A percentile compares a stretch with the other conserved stretches of the same genome.
Evolutionary conservation across 2,888 invertebrate genomes (phyloP).

Genomic region (Hylaea fasciaria): DNA sequence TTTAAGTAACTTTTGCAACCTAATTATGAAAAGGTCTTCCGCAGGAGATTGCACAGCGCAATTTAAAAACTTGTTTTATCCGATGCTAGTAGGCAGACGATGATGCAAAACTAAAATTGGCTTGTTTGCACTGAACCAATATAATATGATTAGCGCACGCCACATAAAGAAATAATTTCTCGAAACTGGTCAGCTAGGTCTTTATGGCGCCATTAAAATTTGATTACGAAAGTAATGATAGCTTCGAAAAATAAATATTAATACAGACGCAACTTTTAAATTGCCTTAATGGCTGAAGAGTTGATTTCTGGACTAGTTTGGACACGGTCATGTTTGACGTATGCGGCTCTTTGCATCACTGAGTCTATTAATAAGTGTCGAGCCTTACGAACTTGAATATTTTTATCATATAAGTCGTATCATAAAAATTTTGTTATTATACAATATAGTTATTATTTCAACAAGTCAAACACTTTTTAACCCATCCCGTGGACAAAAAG

Average conservation of each 20-base stretch:
- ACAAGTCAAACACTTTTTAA: background rate
- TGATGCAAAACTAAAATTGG: conserved; percentile 47
- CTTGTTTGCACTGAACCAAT: conserved; percentile 42
- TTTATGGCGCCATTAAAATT: conserved; percentile 46
- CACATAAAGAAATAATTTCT: conserved; percentile 39
- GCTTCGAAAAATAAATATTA: conserved; percentile 41
- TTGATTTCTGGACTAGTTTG: conserved; percentile 21
- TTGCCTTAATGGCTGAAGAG: conserved; percentile 18
- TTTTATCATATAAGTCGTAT: no score
- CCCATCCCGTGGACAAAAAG: no score
- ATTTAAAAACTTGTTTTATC: conserved; percentile 37
- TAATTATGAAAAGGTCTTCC: background rate
- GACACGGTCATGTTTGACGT: background rate
- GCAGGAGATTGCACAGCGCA: conserved; percentile 28
- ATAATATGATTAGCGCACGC: conserved; percentile 36
- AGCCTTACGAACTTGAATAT: background rate
- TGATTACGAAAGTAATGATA: conserved; percentile 53
- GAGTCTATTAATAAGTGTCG: conserved; percentile 1
- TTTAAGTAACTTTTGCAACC: background rate
- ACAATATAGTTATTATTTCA: background rate
- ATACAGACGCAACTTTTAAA: conserved; percentile 34
- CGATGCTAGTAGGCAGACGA: conserved; percentile 22
- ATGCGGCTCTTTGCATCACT: conserved; percentile 1
- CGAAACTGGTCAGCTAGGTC: conserved; percentile 37
- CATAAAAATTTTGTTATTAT: no score